Evolutionary conservation across 2,113 vertebrate genomes (phyloP).

Genomic region (Corythornis cristatus): DNA sequence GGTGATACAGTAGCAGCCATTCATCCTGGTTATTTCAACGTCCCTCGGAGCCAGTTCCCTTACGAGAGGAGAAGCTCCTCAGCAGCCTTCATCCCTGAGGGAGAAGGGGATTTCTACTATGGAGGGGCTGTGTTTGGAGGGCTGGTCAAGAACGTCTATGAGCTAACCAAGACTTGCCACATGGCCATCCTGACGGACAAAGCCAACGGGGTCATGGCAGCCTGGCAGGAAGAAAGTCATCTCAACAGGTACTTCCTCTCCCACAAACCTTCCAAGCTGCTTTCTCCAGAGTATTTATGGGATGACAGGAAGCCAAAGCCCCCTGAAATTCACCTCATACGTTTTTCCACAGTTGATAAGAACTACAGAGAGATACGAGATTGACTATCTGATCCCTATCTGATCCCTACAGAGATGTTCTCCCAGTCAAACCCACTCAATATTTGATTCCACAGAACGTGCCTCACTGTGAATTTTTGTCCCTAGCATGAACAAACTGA

Average conservation of each 20-base stretch:
- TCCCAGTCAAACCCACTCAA: not conserved
- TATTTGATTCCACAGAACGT: not conserved
- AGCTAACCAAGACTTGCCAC: constrained; percentile 72
- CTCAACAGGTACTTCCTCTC: constrained; percentile 77
- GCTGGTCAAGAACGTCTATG: constrained; percentile 38
- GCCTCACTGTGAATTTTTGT: not conserved
- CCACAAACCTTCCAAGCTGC: constrained; percentile 78
- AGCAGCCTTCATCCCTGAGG: constrained; percentile 59
- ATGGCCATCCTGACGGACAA: constrained; percentile 73
- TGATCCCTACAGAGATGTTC: not conserved
- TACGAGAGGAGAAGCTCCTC: constrained; percentile 75
- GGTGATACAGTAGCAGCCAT: constrained; percentile 72
- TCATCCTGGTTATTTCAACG: constrained; percentile 74
- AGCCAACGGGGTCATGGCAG: constrained; percentile 70
- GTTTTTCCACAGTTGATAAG: constrained; percentile 71
- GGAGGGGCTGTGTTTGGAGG: constrained; percentile 77
- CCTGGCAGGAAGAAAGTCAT: constrained; percentile 83
- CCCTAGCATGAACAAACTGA: not conserved
- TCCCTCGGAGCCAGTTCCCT: constrained; percentile 48
- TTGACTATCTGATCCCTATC: not conserved
- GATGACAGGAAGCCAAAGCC: constrained; percentile 70
- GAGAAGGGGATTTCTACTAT: constrained; percentile 82
- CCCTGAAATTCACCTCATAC: constrained; percentile 61
- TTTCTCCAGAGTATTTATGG: constrained; percentile 83
- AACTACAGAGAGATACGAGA: constrained; percentile 48